These are phyloP conservation scores for Bovichtus variegatus DNA, from an alignment of 2,797 vertebrate species.

Conservation along the genomic window DNA sequence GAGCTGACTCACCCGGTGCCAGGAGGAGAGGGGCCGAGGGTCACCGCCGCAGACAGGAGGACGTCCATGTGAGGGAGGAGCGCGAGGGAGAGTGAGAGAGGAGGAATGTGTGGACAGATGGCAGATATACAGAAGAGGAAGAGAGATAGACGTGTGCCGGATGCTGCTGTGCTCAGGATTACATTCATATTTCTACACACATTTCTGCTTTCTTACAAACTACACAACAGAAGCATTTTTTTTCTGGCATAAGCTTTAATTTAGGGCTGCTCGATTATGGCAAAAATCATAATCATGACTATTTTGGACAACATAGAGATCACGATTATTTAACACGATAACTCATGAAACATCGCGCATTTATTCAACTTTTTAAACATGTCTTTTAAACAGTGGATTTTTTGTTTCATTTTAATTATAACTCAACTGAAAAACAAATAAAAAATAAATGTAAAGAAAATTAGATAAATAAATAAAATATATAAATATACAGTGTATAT, in stretches of 20 bases:
- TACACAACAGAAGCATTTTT: neutral
- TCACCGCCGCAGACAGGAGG: constrained; percentile 42
- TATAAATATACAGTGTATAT: neutral
- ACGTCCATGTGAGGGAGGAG: constrained; percentile 41
- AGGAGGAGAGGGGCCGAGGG: constrained; percentile 60
- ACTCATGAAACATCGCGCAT: neutral
- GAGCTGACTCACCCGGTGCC: constrained; percentile 66
- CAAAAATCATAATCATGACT: neutral
- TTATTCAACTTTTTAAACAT: neutral
- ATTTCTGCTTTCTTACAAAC: neutral
- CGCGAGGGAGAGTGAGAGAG: constrained; percentile 2
- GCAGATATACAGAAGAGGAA: neutral
- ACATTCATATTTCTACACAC: neutral
- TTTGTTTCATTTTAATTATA: neutral
- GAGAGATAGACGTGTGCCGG: neutral
- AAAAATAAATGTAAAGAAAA: neutral
- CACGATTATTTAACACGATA: neutral
- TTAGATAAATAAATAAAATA: neutral
- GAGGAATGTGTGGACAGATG: neutral
- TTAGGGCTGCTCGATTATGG: neutral
- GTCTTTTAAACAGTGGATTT: neutral
- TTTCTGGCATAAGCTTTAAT: neutral
- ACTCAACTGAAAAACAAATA: neutral
- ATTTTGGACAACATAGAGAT: neutral
- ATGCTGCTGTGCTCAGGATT: neutral